Evolutionary conservation across 2,888 invertebrate genomes (phyloP), one percentile per base, ranked within the genome.

Genomic region (Hirtodrosophila trivittata): DNA sequence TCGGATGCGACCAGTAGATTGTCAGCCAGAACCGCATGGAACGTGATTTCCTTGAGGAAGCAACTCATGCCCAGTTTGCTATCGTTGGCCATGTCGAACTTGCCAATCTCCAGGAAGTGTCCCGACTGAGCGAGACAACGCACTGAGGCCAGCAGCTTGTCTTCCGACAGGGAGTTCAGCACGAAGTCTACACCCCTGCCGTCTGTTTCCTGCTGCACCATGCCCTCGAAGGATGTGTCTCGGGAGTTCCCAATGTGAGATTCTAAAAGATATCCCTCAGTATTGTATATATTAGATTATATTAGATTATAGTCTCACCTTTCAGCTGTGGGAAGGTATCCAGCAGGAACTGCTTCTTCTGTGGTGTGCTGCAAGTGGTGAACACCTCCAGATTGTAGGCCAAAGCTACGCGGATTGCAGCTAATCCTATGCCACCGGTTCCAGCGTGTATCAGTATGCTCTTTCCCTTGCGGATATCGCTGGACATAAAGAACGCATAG

Each of bases 101-200:
- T 97, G 38, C 97, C 97, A 63, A 97, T 97, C 91, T 97, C 97
- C 43, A 97, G 89, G 90, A 97, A 97, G 56, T 94, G 92, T 7
- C 97, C 94, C 0, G 92, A 91, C 1, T 75, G 74, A 0, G 92
- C 93, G 7, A 94, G 88, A 71, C 94, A 94, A 1, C 94, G 91
- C 0, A 94, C 89, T 0, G 94, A 94, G 0, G 94, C 95, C 83
- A 93, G 92, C 0, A 98, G 92, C 90, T 98, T 98, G 39, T 98
- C 98, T 85, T 97, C 98, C 0, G 98, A 94, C 37, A 99, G 91
- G 0, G 97, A 98, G 90, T 99, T 99, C 5, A 97, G 91, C 9
- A 98, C 95, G 49, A 98, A 91, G 87, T 99, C 96, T 0, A 99
- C 98, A 30, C 98, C 98, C 75, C 92, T 92, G 8, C 98, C 98